Evolutionary conservation across 53 echinoderm and acorn worm genomes (phyloP).

Genomic region (Crossaster papposus): DNA sequence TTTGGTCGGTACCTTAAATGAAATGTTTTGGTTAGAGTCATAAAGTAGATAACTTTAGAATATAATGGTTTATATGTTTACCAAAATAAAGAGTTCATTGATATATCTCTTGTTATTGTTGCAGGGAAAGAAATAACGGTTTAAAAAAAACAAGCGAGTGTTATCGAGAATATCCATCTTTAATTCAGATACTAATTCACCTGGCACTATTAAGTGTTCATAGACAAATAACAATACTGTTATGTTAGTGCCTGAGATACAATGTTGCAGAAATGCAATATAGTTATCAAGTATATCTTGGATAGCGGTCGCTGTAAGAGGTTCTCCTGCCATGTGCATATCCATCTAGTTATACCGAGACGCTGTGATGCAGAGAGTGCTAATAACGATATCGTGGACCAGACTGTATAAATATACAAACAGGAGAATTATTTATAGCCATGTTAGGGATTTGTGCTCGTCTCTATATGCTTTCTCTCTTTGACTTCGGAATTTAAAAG

Average conservation of each 20-base stretch:
- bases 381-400: not conserved
- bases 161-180: too few species aligned
- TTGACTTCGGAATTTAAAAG: not conserved
- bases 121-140: too few species aligned
- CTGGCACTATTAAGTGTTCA: not conserved
- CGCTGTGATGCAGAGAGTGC: not conserved
- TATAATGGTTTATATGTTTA: too few species aligned
- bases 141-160: too few species aligned
- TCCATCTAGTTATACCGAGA: not conserved
- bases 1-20: too few species aligned
- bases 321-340: not conserved
- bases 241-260: not conserved
- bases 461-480: not conserved
- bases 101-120: too few species aligned
- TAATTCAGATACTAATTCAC: too few species aligned
- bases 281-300: not conserved
- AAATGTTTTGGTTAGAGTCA: too few species aligned
- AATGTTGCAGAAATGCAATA: not conserved
- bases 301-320: not conserved
- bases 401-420: constrained; percentile 2
- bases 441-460: not conserved
- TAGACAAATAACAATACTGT: not conserved
- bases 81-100: too few species aligned
- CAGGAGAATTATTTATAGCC: not conserved
- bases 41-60: too few species aligned